phyloP scores from a whole-genome alignment of 2,888 invertebrate species.

The Melangyna quadrimaculata region DNA sequence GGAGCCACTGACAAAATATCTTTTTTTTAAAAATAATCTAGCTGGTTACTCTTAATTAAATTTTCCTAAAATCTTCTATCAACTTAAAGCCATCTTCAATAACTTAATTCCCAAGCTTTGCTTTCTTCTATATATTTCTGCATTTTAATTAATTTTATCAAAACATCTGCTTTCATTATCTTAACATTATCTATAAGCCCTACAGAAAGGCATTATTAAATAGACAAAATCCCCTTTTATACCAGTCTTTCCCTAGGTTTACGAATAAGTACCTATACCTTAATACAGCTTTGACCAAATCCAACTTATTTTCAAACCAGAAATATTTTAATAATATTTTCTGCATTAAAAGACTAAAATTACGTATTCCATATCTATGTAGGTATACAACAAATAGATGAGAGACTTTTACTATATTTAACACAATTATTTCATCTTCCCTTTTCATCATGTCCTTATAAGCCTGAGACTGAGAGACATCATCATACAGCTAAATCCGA shows the following conservation, averaged over 20 bases:
- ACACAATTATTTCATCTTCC: constrained; percentile 37
- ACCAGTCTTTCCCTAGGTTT: background rate
- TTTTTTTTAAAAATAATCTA: background rate
- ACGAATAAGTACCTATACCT: background rate
- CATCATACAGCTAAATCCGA: background rate
- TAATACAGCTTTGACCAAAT: background rate
- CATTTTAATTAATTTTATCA: background rate
- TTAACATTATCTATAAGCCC: background rate
- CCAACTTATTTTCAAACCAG: background rate
- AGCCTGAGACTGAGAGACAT: background rate
- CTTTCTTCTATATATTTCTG: background rate
- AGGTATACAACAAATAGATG: no score
- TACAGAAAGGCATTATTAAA: background rate
- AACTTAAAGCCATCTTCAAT: background rate
- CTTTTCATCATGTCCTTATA: background rate
- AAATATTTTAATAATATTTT: background rate
- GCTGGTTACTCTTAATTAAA: background rate
- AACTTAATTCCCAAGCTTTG: background rate
- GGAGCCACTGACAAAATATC: background rate
- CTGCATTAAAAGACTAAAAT: background rate
- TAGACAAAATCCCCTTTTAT: constrained; percentile 6
- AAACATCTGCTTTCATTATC: constrained; percentile 8
- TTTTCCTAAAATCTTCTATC: background rate
- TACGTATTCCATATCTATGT: background rate
- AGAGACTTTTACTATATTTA: constrained; percentile 50